Base-by-base conservation (phyloP, 1,140 invertebrate species). In the Spodoptera frugiperda region DNA sequence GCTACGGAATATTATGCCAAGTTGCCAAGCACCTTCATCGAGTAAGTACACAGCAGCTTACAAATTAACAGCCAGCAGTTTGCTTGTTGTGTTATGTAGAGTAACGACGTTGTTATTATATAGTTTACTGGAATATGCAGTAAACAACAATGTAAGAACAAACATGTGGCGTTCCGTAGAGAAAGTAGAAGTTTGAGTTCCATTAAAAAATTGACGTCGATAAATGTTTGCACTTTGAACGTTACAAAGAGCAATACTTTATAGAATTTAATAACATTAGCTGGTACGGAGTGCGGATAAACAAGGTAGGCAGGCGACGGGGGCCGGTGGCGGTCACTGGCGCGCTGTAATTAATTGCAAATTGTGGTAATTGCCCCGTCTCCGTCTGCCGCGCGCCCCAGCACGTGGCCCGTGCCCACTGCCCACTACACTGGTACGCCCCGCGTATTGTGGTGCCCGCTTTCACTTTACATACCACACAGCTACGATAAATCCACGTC, bases 321-420 rank as follows among this genome's bases (percentile, higher is more conserved):
- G 61, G 53, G 48, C 71, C 30, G 54, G 72, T 72, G 76, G 67
- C 59, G 79, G 72, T 80, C 78, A 78, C 53, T 55, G 48, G 17
- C 54, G 65, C 61, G 59, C 63, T 72, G 83, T 84, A 84, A 84
- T 82, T 82, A 84, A 82, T 82, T 82, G 76, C 81, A 84, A 84
- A 82, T 82, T 84, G 80, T 77, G 76, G 79, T 80, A 80, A 82
- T 81, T 79, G 72, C 63, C 63, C 59, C 57, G 65, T 74, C 61
- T 49, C 70, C 53, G 74, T 33, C 74, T 70, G 65, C 19, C 72
- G 19, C 15, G 39, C 21, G 63, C 51, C 48, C 17, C 19, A 15
- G 19, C 49, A 46, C 49, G n/a, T n/a, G 33, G 44, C 53, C 17
- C 51, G 39, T 44, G 30, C 68, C 30, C 57, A 9, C 11, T 72